Conservation (phyloP, 2,113 vertebrate genomes). For the Trochalopteron elliotii region DNA sequence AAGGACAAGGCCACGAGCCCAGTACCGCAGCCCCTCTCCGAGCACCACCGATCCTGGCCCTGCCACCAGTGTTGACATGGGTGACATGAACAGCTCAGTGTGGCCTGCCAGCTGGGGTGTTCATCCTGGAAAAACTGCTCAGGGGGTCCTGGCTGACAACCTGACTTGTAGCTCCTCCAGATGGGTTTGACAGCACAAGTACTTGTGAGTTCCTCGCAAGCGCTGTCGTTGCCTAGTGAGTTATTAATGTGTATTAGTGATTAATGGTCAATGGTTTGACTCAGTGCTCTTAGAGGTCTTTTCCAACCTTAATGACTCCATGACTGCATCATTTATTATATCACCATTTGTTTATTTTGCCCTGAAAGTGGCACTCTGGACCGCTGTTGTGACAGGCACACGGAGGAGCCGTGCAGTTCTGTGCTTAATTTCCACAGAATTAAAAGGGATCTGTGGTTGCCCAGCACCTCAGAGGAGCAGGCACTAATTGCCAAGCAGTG, state of each 20-base stretch:
- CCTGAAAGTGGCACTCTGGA: neutral
- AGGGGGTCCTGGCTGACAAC: neutral
- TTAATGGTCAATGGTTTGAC: neutral
- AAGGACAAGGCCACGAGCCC: neutral
- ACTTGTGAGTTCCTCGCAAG: neutral
- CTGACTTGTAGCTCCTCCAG: neutral
- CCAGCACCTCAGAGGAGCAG: neutral
- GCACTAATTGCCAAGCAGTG: neutral
- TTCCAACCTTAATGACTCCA: neutral
- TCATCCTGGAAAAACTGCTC: neutral
- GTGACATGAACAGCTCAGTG: neutral
- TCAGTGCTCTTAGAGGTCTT: neutral
- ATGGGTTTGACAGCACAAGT: neutral
- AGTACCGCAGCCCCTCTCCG: accelerated
- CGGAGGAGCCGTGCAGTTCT: accelerated
- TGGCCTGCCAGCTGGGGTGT: neutral
- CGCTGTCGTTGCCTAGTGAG: neutral
- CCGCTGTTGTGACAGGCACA: accelerated
- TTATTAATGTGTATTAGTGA: neutral
- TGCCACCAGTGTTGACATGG: accelerated
- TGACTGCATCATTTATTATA: neutral
- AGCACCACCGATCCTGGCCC: accelerated
- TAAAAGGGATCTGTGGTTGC: neutral
- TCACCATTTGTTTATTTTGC: neutral
- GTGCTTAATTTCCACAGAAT: neutral